Conservation (phyloP, 2,113 vertebrate genomes). For the Prochilodus magdalenae region DNA sequence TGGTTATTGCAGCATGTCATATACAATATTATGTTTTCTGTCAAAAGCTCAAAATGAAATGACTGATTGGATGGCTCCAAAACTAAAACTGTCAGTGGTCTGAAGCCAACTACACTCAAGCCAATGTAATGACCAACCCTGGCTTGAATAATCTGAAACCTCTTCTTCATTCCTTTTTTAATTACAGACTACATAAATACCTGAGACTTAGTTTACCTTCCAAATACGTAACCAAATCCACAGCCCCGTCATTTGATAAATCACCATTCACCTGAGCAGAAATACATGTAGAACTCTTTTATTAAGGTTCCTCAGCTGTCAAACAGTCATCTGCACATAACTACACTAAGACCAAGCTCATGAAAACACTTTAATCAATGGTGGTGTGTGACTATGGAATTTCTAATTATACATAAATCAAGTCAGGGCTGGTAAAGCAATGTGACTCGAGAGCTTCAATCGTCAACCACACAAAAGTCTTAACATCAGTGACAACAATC, state of each 20-base stretch:
- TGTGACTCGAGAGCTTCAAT: conserved; percentile 23
- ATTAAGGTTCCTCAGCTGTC: conserved; percentile 16
- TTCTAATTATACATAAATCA: conserved; percentile 53
- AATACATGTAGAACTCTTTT: conserved; percentile 15
- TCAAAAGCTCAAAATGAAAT: conserved; percentile 26
- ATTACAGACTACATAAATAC: background rate
- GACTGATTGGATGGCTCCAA: conserved; percentile 7
- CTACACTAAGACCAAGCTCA: conserved; percentile 7
- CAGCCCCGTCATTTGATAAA: conserved; percentile 3
- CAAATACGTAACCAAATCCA: conserved; percentile 8
- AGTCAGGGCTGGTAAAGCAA: conserved; percentile 38
- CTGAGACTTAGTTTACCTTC: background rate
- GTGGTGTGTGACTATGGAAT: conserved; percentile 36
- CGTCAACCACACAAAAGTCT: conserved; percentile 32
- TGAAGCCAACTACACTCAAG: background rate
- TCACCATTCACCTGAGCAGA: conserved; percentile 16
- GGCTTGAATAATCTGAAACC: background rate
- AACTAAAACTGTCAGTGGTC: conserved; percentile 23
- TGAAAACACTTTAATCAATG: conserved; percentile 42
- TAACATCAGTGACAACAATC: conserved; percentile 23
- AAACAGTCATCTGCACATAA: background rate
- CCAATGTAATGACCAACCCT: background rate
- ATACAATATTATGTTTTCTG: conserved; percentile 37
- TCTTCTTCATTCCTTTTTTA: background rate
- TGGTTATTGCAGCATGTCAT: conserved; percentile 42